These are phyloP conservation scores for Dipodomys merriami DNA, from an alignment of 2,113 vertebrate genomes.

Conservation along the genomic window DNA sequence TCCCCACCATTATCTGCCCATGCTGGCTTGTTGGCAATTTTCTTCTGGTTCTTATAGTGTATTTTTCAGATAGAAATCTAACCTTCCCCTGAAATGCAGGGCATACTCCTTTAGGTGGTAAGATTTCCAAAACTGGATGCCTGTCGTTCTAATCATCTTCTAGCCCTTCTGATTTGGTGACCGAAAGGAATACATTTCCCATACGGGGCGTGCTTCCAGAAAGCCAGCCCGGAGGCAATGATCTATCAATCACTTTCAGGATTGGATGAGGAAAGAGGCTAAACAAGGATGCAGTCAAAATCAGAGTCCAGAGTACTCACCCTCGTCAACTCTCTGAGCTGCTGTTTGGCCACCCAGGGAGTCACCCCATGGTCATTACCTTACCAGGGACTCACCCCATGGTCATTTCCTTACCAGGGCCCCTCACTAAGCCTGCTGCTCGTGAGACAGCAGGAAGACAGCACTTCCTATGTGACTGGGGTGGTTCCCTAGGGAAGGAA, in stretches of 20 bases:
- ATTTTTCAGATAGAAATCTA: background rate
- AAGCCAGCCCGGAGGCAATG: background rate
- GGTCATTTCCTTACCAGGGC: too few species aligned
- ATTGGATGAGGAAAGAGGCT: background rate
- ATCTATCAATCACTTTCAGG: background rate
- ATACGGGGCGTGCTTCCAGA: background rate
- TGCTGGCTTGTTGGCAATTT: background rate
- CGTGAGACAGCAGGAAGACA: fast-evolving
- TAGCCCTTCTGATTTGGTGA: background rate
- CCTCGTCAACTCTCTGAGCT: too few species aligned
- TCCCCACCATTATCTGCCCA: too few species aligned
- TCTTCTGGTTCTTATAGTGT: background rate
- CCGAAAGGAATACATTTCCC: background rate
- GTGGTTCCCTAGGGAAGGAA: background rate
- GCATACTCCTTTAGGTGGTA: background rate
- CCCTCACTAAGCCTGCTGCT: too few species aligned
- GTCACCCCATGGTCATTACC: too few species aligned
- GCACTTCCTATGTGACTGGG: background rate
- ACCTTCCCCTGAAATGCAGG: background rate
- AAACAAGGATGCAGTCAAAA: background rate
- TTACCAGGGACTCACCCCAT: too few species aligned
- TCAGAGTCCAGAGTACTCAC: too few species aligned
- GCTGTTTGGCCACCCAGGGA: too few species aligned
- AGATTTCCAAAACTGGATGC: background rate
- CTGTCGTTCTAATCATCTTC: background rate